Conservation (phyloP, 53 echinoderm and acorn worm genomes). For the Arbacia lixula region DNA sequence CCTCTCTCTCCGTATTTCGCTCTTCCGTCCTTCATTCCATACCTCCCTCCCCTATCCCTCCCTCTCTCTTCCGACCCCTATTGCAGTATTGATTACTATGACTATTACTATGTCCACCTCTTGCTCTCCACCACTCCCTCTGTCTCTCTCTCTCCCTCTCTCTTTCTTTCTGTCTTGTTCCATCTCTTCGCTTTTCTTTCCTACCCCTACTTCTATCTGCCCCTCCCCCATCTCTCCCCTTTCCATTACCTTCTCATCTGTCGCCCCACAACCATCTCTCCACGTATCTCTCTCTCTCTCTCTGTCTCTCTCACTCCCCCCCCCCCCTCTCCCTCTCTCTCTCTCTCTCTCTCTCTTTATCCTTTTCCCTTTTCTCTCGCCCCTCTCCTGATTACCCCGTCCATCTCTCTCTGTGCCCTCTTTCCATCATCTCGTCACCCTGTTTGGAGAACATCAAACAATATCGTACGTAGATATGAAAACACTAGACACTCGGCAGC, state of each 20-base stretch:
- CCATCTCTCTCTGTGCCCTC: background rate
- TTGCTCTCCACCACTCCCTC: too few relatives aligned
- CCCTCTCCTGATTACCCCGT: background rate
- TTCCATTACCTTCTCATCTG: too few relatives aligned
- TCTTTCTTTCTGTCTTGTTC: too few relatives aligned
- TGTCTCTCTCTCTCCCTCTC: too few relatives aligned
- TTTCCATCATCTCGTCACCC: background rate
- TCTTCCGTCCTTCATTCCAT: too few relatives aligned
- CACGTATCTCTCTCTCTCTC: too few relatives aligned
- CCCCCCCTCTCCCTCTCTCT: background rate
- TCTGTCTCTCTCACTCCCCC: background rate
- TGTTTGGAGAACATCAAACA: constrained; percentile 7
- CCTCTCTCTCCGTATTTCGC: background rate
- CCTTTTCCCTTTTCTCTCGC: background rate
- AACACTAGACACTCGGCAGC: constrained; percentile 3
- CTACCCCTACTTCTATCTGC: too few relatives aligned
- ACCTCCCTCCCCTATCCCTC: background rate
- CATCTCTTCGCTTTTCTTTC: too few relatives aligned
- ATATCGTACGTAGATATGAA: constrained; percentile 37
- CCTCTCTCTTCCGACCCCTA: background rate
- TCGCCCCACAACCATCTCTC: too few relatives aligned
- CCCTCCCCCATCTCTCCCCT: too few relatives aligned
- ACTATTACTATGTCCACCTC: too few relatives aligned
- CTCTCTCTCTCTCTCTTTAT: background rate
- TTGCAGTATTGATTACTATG: too few relatives aligned